Base-by-base conservation (phyloP, 2,888 invertebrate species). In the Noctua comes region DNA sequence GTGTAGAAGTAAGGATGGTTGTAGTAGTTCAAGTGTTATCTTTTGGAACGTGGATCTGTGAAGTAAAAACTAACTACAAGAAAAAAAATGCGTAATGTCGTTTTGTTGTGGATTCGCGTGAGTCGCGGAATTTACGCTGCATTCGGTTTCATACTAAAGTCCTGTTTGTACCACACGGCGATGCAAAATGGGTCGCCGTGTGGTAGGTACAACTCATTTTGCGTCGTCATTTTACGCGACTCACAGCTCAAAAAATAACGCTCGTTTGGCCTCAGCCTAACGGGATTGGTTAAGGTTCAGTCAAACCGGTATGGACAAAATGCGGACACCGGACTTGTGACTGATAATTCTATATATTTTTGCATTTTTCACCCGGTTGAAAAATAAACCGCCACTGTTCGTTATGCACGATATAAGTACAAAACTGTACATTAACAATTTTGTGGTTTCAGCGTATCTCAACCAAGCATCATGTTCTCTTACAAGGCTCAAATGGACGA, bases 401-500 rank as follows among this genome's bases (percentile, higher is more conserved):
- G 10, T 40, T 65, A 13, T n/a, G 13, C 8, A 31, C 7, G 18
- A 10, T 18, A 72, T 18, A 51, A 75, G 11, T 76, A 31, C 5
- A 48, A 46, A 74, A 73, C 16, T 21, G 36, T 46, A 59, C n/a
- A 54, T 54, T 36, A 48, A 16, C 1, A 21, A 43, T 64, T 46
- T 75, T 80, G 18, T 83, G 43, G 69, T 94, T 97, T 4, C 96
- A 98, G 98, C 86, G 97, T 98, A 48, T 97, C 98, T 16, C 98
- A 98, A 92, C 98, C 98, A 31, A 98, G 97, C 92, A 97, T 98
- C 90, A 97, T 98, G 97, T 98, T 98, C 95, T 98, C 98, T 70
- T 98, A 98, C 95, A 98, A 98, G 96, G 97, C 98, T 82, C 98
- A 98, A 92, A 97, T 98, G 93, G 98, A 98, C 91, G 98, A 98